Evolutionary conservation across 2,888 invertebrate genomes (phyloP).

Genomic region (Dolichomitus sp.): DNA sequence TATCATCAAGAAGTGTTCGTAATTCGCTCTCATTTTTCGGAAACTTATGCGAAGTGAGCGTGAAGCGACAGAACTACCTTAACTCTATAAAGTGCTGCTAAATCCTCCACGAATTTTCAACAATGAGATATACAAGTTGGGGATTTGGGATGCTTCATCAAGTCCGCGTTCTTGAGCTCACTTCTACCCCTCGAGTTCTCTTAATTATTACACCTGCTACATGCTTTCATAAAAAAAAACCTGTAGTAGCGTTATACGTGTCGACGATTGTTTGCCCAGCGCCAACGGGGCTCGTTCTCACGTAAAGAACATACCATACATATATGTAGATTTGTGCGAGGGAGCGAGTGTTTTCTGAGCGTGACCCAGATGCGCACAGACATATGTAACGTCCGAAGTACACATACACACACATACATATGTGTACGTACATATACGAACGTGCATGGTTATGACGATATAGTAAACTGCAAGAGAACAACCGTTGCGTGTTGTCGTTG

Average conservation of each 20-base stretch:
- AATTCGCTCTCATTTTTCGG: no score
- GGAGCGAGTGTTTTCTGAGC: conserved; percentile 47
- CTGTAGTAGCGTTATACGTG: not conserved
- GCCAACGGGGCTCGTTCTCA: conserved; percentile 12
- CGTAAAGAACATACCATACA: conserved; percentile 18
- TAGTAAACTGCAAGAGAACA: conserved; percentile 25
- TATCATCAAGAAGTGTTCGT: no score
- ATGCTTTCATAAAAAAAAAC: not conserved
- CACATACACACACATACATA: conserved; percentile 1
- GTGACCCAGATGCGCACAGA: conserved; percentile 59
- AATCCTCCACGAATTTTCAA: not conserved
- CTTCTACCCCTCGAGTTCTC: not conserved
- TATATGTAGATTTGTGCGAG: conserved; percentile 39
- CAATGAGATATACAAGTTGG: not conserved
- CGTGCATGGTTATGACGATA: conserved; percentile 1
- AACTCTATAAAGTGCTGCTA: not conserved
- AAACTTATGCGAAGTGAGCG: no score
- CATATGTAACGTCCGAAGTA: conserved; percentile 37
- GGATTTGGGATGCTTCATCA: not conserved
- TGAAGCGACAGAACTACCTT: no score
- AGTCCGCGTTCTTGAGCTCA: not conserved
- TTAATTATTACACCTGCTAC: not conserved
- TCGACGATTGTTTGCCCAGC: not conserved
- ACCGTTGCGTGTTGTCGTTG: conserved; percentile 34
- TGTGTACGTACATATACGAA: conserved; percentile 1